Conservation (phyloP, 2,888 invertebrate species). For the Scaptodrosophila latifasciaeformis region DNA sequence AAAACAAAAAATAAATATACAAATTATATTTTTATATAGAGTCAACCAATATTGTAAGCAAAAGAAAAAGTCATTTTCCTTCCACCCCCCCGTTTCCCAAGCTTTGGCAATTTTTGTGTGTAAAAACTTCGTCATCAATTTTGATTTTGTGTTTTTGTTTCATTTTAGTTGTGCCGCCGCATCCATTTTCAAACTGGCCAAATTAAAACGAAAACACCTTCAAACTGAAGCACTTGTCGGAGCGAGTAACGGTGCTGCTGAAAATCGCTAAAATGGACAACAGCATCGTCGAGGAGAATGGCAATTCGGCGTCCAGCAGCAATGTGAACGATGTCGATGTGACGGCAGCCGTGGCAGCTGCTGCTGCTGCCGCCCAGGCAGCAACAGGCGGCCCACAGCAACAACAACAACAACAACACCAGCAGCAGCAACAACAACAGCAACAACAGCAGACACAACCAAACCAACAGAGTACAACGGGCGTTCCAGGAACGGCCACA, state of each 20-base stretch:
- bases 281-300: constrained; percentile 92
- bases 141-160: too few relatives aligned
- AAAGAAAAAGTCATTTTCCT: constrained; percentile 21
- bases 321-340: constrained; percentile 62
- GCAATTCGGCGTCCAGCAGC: constrained; percentile 75
- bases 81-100: too few relatives aligned
- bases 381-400: constrained; percentile 40
- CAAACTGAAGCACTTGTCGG: constrained; percentile 76
- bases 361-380: constrained; percentile 24
- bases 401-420: too few relatives aligned
- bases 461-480: constrained; percentile 65
- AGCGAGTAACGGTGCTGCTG: constrained; percentile 80
- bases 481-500: constrained; percentile 39
- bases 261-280: constrained; percentile 83
- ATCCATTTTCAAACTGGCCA: constrained; percentile 68
- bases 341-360: constrained; percentile 34
- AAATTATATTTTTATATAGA: too few relatives aligned
- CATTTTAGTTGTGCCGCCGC: constrained; percentile 25
- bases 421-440: constrained; percentile 43
- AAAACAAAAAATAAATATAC: neutral
- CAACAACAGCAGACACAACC: constrained; percentile 50
- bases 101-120: too few relatives aligned
- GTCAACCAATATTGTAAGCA: constrained; percentile 39
- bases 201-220: constrained; percentile 70
- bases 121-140: too few relatives aligned